Evolutionary conservation across 2,888 invertebrate species (phyloP), one percentile per base, ranked within the genome.

Genomic region (Cremastinae sp.): DNA sequence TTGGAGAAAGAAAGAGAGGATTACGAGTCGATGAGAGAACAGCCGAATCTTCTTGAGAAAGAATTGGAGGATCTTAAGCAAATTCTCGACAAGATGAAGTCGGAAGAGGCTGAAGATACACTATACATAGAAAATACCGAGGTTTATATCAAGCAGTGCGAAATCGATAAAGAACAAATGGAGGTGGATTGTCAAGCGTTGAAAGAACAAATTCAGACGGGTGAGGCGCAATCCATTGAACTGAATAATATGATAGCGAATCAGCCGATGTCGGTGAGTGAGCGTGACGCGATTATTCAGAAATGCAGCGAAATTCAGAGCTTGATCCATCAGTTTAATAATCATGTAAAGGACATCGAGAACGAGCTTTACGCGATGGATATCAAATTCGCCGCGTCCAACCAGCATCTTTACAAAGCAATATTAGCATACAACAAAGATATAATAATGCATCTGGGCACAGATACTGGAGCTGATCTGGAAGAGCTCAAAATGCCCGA

Each of bases 331-430:
- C 83, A 84, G 62, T 84, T 85, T 56, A 81, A 87, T 14, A 82
- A 83, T 38, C 84, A 85, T 75, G 74, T 88, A 4, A 78, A 83
- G 61, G 87, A 86, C n/a, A 82, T 88, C 18, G 77, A 85, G 36
- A 87, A 87, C 28, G 84, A 88, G 62, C n/a, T 83, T 2, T 88
- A 85, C 54, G 75, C 82, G 2, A 73, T 85, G 34, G 88, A 89
- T 28, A 82, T 89, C 0, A 84, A 86, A 69, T 78, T 85, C 7
- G 79, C 86, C n/a, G 79, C 82, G 2, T 62, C 78, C 16, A 85
- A 82, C 58, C 83, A 81, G 41, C 83, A 81, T 74, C 78, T 89
- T 10, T 82, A 79, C 20, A 87, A 87, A 80, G 66, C 79, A 2
- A 73, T 88, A 38, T 71, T 87, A 12, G 81, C 81, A 2, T 88